Evolutionary conservation across 2,888 invertebrate species (phyloP), one percentile per base, ranked within the genome.

Genomic region (Scaptomyza reducta): DNA sequence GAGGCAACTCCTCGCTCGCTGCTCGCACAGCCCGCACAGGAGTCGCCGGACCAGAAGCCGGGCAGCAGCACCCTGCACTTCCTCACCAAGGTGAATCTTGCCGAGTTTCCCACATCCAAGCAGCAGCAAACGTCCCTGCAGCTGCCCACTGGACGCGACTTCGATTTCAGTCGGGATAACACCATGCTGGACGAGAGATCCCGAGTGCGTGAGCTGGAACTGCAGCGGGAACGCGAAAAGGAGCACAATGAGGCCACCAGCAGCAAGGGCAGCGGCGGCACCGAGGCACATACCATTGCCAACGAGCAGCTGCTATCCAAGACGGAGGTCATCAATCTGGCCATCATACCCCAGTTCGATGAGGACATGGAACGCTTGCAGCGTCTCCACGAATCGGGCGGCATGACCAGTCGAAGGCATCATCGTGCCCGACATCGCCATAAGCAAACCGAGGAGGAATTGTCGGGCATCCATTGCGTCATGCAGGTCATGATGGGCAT

Each of bases 401-500:
- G 90, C 31, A 79, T 88, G 31, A 88, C 90, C 29, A 86, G 83
- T 31, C 76, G 90, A 16, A 88, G 89, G 0, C 91, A 91, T 62
- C 90, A 91, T 70, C 82, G 90, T 10, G 90, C 91, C 33, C 88
- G 90, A 5, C 90, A 91, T 67, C 89, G 91, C 1, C 90, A 90
- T 53, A 90, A 90, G 61, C 89, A 90, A 64, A 86, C 86, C 47
- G 90, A 91, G 25, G 90, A 92, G 73, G 92, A 92, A 57, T 68
- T 92, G 64, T 91, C 92, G 9, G 91, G 91, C 58, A 90, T 92
- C 61, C 92, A 92, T 85, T 92, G 91, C 87, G 89, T 92, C 72
- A 92, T 92, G 92, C 92, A 92, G 89, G 90, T 90, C 77, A 91
- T 92, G 88, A 91, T 92, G 91, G 92, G 90, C 62, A 90, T 92